Conservation (phyloP, 2,797 vertebrate species). For the Melanotaenia trifasciata region DNA sequence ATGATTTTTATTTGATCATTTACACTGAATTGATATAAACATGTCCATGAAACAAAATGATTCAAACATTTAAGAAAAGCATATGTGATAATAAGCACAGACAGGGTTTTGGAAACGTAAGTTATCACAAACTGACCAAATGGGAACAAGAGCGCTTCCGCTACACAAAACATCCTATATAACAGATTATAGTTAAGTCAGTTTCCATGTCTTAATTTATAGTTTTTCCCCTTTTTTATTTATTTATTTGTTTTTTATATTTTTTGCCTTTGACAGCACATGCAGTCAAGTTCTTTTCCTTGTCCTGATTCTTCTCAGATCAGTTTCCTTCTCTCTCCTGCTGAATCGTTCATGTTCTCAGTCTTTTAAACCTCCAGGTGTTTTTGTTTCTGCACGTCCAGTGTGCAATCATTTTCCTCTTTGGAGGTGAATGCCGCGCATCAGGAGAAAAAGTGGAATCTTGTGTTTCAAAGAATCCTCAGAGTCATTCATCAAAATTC, state of each 20-base stretch:
- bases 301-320: constrained; percentile 54
- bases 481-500: constrained; percentile 51
- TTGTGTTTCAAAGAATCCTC: constrained; percentile 57
- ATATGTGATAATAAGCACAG: constrained; percentile 94
- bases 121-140: constrained; percentile 93
- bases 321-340: constrained; percentile 28
- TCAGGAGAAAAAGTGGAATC: constrained; percentile 36
- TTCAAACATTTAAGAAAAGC: constrained; percentile 96
- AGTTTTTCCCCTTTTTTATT: constrained; percentile 78
- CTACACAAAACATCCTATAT: constrained; percentile 98
- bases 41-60: constrained; percentile 90
- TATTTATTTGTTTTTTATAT: constrained; percentile 7
- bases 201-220: constrained; percentile 84
- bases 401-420: constrained; percentile 66
- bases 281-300: constrained; percentile 87
- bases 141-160: constrained; percentile 95
- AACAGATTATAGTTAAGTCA: constrained; percentile 86
- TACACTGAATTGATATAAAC: constrained; percentile 95
- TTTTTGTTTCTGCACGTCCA: constrained; percentile 71
- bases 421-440: constrained; percentile 63
- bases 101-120: constrained; percentile 90
- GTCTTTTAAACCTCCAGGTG: constrained; percentile 78
- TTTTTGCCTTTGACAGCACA: constrained; percentile 88
- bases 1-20: constrained; percentile 97
- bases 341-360: constrained; percentile 49